A percentile compares a stretch with the other conserved stretches of the same genome.
phyloP scores from a whole-genome alignment of 2,888 invertebrate genomes.

The Eugnorisma glareosa region DNA sequence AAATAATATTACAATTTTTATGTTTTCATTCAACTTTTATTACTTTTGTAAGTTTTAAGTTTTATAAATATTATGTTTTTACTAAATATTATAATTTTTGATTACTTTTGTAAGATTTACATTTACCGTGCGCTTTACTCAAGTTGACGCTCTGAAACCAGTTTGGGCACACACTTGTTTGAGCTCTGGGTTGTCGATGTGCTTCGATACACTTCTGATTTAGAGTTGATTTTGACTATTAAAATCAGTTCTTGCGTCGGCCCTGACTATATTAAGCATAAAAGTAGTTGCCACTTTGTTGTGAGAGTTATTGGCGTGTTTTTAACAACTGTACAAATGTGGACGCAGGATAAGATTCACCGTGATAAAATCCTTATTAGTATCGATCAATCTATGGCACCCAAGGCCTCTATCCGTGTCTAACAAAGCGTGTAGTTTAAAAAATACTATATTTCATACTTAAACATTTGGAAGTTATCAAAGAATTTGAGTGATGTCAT shows the following conservation, averaged over 20 bases:
- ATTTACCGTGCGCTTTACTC: not conserved
- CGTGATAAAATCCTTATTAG: not conserved
- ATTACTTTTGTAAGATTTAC: too few species aligned
- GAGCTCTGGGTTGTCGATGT: not conserved
- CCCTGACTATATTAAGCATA: too few species aligned
- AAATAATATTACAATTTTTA: not conserved
- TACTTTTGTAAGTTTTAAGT: too few species aligned
- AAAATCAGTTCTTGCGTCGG: not conserved
- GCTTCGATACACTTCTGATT: not conserved
- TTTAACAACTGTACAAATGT: not conserved
- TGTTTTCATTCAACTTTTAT: too few species aligned
- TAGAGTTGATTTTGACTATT: not conserved
- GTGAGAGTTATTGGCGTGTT: not conserved
- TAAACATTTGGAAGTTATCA: slow-evolving; percentile 53
- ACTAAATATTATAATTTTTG: too few species aligned
- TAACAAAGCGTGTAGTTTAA: slow-evolving; percentile 38
- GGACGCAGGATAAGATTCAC: not conserved
- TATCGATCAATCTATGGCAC: slow-evolving; percentile 15
- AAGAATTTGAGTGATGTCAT: slow-evolving; percentile 3
- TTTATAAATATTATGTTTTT: too few species aligned
- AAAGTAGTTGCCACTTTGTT: not conserved
- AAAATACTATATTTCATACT: slow-evolving; percentile 43
- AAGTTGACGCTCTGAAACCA: not conserved
- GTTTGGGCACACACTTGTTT: not conserved
- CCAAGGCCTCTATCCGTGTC: slow-evolving; percentile 19